These are phyloP conservation scores for Anisognathus igniventris DNA, from an alignment of 2,797 vertebrate genomes.

Conservation along the genomic window DNA sequence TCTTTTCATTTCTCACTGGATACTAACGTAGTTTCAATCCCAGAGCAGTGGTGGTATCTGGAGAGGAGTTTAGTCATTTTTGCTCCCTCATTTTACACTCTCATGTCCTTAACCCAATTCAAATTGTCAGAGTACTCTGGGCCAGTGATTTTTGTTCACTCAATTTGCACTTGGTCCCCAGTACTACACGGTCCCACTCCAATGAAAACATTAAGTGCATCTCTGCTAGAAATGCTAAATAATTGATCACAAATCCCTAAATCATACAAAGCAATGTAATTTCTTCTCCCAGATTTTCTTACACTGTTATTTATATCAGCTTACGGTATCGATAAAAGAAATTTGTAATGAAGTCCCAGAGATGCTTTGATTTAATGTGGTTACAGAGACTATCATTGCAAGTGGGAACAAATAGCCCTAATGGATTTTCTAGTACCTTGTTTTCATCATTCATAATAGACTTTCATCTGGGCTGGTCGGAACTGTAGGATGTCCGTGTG, in stretches of 20 bases:
- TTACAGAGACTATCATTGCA: constrained; percentile 23
- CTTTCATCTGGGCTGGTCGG: constrained; percentile 60
- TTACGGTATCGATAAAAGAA: constrained; percentile 6
- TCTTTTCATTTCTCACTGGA: not conserved
- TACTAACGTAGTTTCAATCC: not conserved
- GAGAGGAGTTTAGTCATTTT: not conserved
- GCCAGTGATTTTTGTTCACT: accelerated
- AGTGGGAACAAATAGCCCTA: constrained; percentile 55
- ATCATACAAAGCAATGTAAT: not conserved
- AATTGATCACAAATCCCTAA: constrained; percentile 31
- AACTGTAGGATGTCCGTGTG: constrained; percentile 38
- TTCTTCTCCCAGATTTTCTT: constrained; percentile 28
- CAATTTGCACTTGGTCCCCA: not conserved
- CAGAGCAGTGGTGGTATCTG: not conserved
- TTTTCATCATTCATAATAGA: constrained; percentile 68
- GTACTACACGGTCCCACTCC: not conserved
- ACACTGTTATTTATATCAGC: constrained; percentile 24
- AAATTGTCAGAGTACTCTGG: not conserved
- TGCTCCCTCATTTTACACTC: not conserved
- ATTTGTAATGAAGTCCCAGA: constrained; percentile 12
- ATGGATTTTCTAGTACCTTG: constrained; percentile 68
- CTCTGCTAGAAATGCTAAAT: constrained; percentile 23
- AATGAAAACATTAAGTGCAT: not conserved
- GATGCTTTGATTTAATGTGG: constrained; percentile 24
- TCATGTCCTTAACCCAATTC: not conserved